phyloP scores from a whole-genome alignment of 92 coral and sea anemone species.

The Epizoanthus scotinus region DNA sequence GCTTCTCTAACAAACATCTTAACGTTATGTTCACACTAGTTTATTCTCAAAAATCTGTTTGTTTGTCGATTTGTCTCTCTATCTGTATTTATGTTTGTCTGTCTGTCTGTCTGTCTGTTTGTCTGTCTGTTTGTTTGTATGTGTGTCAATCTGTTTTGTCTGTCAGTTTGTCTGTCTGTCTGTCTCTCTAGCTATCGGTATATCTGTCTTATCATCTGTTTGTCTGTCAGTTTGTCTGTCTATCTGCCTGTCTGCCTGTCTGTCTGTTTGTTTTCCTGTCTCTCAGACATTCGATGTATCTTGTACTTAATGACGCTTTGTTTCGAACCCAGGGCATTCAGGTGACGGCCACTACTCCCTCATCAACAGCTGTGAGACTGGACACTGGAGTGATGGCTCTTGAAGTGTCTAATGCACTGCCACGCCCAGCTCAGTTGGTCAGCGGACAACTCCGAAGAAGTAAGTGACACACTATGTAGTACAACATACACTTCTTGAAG shows the following conservation, averaged over 20 bases:
- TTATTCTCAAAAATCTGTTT: too few relatives aligned
- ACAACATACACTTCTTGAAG: not conserved
- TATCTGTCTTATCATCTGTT: too few relatives aligned
- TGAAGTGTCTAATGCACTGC: constrained; percentile 87
- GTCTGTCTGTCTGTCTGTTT: too few relatives aligned
- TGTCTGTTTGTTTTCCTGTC: not conserved
- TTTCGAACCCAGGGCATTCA: constrained; percentile 79
- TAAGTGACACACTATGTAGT: constrained; percentile 31
- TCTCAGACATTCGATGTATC: not conserved
- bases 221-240: not conserved
- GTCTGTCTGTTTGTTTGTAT: too few relatives aligned
- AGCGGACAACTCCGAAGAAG: constrained; percentile 75
- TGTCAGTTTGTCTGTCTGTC: not conserved
- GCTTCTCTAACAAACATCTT: too few relatives aligned
- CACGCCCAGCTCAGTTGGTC: constrained; percentile 47
- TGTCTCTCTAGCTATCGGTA: not conserved
- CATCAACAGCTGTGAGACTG: constrained; percentile 95
- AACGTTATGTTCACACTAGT: too few relatives aligned
- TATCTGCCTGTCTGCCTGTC: not conserved
- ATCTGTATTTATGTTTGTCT: too few relatives aligned
- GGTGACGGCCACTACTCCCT: constrained; percentile 97
- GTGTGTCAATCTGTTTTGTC: not conserved
- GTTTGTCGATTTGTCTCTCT: too few relatives aligned
- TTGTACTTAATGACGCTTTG: not conserved
- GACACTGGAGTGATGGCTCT: constrained; percentile 94